Evolutionary conservation across 2,888 invertebrate genomes (phyloP).

Genomic region (Erebia epiphron): DNA sequence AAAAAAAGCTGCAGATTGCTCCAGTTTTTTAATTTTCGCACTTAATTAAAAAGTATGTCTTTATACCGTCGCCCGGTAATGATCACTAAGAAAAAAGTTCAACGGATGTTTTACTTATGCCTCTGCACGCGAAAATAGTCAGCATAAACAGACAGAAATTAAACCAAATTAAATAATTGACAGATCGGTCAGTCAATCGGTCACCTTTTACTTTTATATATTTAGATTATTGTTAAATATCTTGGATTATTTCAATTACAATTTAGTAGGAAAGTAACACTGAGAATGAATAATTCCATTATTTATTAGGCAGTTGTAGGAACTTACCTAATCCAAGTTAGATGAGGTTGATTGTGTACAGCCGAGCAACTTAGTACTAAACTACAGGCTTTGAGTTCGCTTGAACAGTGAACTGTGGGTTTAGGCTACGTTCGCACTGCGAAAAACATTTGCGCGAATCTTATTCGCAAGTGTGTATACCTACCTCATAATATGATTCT

Average conservation of each 20-base stretch:
- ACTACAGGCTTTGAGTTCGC: neutral
- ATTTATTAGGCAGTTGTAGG: neutral
- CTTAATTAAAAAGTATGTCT: neutral
- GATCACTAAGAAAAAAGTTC: neutral
- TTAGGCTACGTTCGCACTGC: too few relatives aligned
- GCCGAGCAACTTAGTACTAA: neutral
- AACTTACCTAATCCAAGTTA: constrained; percentile 1
- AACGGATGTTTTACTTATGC: neutral
- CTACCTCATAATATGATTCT: too few relatives aligned
- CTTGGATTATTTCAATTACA: too few relatives aligned
- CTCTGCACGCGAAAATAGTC: too few relatives aligned
- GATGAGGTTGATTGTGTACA: neutral
- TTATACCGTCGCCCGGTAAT: neutral
- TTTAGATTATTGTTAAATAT: too few relatives aligned
- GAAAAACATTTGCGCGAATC: too few relatives aligned
- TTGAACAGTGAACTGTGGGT: too few relatives aligned
- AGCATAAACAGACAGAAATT: too few relatives aligned
- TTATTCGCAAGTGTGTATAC: too few relatives aligned
- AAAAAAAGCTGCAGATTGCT: neutral
- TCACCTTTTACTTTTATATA: too few relatives aligned
- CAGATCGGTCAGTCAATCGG: too few relatives aligned
- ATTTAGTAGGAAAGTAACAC: neutral
- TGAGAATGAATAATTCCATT: neutral
- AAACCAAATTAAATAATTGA: too few relatives aligned
- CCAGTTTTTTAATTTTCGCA: neutral